phyloP scores from a whole-genome alignment of 2,797 vertebrate genomes.

The Hylomyscus alleni region DNA sequence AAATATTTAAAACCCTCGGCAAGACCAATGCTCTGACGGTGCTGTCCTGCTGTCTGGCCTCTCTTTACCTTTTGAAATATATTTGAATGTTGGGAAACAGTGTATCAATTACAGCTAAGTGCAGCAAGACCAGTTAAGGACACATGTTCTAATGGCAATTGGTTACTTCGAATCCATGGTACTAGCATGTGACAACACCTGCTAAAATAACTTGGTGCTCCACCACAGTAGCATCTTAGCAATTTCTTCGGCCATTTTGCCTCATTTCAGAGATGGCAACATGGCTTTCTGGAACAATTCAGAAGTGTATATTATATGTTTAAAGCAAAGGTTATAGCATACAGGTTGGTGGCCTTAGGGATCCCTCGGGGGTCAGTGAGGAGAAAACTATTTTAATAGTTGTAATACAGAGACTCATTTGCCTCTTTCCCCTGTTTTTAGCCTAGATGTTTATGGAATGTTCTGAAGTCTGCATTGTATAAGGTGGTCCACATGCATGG shows the following conservation, averaged over 20 bases:
- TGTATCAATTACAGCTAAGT: background rate
- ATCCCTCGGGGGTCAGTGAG: background rate
- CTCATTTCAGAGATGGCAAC: background rate
- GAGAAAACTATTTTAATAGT: conserved; percentile 13
- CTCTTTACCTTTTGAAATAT: conserved; percentile 40
- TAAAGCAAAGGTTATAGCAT: background rate
- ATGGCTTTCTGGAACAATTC: background rate
- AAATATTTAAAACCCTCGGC: conserved; percentile 7
- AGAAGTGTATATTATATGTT: background rate
- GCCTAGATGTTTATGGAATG: background rate
- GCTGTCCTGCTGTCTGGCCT: background rate
- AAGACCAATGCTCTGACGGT: background rate
- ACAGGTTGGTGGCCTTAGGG: background rate
- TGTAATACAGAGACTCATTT: background rate
- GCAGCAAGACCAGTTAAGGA: background rate
- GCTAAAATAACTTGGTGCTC: background rate
- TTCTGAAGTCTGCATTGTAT: background rate
- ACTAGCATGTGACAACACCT: background rate
- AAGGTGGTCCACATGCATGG: background rate
- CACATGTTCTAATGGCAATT: background rate
- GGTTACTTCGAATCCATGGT: background rate
- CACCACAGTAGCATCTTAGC: background rate
- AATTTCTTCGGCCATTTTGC: background rate
- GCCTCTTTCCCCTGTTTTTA: background rate
- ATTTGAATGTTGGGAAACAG: background rate